Percentiles rank a stretch among this genome's conserved stretches.
phyloP scores from a whole-genome alignment of 2,113 vertebrate genomes.

The Damaliscus lunatus region DNA sequence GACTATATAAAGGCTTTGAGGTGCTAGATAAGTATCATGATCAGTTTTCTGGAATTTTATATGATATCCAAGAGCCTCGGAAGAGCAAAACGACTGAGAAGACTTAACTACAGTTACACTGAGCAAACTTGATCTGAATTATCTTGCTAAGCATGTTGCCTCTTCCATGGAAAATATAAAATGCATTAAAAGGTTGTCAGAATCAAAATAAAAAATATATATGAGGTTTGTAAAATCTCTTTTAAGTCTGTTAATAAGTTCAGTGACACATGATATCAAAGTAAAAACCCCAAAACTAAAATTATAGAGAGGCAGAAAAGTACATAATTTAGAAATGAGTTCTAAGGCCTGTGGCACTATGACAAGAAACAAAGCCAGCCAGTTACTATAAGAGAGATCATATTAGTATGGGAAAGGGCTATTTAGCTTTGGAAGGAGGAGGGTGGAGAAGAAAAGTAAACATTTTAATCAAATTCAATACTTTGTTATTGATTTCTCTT shows the following conservation, averaged over 20 bases:
- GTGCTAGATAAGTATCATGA: not conserved
- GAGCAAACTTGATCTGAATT: not conserved
- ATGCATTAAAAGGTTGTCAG: not conserved
- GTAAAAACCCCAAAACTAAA: not conserved
- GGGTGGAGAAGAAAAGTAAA: constrained; percentile 62
- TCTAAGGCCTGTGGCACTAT: not conserved
- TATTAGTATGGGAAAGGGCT: constrained; percentile 71
- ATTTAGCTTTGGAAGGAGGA: constrained; percentile 65
- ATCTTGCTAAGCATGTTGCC: not conserved
- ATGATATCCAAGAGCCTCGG: not conserved
- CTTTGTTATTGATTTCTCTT: constrained; percentile 82
- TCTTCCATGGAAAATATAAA: not conserved
- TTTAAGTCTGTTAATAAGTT: not conserved
- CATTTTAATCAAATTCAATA: constrained; percentile 84
- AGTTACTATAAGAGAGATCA: constrained; percentile 57
- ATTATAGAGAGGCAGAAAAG: not conserved
- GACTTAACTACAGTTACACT: not conserved
- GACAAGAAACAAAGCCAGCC: constrained; percentile 46
- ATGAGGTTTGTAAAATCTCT: not conserved
- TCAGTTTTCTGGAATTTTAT: not conserved
- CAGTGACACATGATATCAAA: not conserved
- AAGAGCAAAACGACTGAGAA: not conserved
- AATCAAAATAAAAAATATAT: not conserved
- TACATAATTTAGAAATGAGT: not conserved
- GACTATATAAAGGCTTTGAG: not conserved